Evolutionary conservation across 2,113 vertebrate genomes (phyloP).

Genomic region (Plotosus lineatus): DNA sequence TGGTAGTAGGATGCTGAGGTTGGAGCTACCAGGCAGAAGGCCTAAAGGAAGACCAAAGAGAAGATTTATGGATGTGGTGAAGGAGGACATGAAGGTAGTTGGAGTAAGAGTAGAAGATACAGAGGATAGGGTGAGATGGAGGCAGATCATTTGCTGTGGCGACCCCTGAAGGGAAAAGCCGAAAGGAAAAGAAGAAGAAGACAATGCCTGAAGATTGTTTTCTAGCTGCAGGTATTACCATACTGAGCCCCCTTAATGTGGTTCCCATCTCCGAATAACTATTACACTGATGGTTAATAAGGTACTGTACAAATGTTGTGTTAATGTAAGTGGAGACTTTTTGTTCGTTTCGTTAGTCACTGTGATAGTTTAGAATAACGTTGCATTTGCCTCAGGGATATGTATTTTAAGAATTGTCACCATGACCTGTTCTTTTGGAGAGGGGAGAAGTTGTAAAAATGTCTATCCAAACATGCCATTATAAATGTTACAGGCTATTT

Average conservation of each 20-base stretch:
- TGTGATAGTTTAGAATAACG: not conserved
- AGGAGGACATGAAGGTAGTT: too few species aligned
- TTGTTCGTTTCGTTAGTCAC: not conserved
- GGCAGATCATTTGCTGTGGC: too few species aligned
- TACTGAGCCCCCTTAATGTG: not conserved
- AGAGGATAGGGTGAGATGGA: too few species aligned
- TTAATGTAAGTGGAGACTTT: not conserved
- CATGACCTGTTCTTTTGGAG: not conserved
- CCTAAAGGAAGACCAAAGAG: too few species aligned
- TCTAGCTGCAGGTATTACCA: not conserved
- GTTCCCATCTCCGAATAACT: not conserved
- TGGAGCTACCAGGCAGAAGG: too few species aligned
- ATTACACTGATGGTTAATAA: not conserved
- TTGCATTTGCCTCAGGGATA: not conserved
- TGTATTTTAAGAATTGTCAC: not conserved
- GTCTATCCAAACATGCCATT: not conserved
- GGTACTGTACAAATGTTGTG: not conserved
- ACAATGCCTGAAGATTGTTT: too few species aligned
- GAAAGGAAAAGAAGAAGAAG: too few species aligned
- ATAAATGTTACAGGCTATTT: too few species aligned
- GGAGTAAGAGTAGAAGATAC: too few species aligned
- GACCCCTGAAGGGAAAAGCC: too few species aligned
- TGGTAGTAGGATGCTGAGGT: too few species aligned
- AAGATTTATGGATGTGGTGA: too few species aligned
- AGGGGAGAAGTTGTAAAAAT: not conserved